Evolutionary conservation across 2,113 vertebrate species (phyloP).

Genomic region (Gopherus flavomarginatus): DNA sequence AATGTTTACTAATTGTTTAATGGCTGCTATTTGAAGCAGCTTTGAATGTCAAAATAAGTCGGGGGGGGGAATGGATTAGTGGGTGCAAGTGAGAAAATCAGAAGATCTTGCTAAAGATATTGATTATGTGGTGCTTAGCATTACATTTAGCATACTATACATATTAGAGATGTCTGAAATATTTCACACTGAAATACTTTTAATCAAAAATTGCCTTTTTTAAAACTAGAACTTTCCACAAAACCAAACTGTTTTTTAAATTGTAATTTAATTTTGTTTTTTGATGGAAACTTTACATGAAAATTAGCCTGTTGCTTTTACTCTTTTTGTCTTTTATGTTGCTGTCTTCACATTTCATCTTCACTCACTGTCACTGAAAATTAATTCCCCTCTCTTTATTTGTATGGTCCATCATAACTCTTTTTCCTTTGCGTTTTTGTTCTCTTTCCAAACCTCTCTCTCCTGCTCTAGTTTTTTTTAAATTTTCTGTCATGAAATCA

Average conservation of each 20-base stretch:
- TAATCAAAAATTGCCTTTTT: not conserved
- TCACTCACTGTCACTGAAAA: not conserved
- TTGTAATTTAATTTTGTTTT: not conserved
- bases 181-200: slow-evolving; percentile 3
- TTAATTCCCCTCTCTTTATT: not conserved
- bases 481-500: not conserved
- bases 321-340: not conserved
- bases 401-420: not conserved
- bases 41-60: slow-evolving; percentile 1
- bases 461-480: not conserved
- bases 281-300: not conserved
- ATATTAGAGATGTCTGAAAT: not conserved
- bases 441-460: not conserved
- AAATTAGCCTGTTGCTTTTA: not conserved
- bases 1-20: not conserved
- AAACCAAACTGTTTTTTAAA: not conserved
- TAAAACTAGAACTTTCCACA: not conserved
- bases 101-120: not conserved
- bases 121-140: not conserved
- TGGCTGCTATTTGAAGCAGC: not conserved
- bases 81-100: not conserved
- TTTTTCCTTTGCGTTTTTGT: not conserved
- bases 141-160: not conserved
- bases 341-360: not conserved
- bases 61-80: not conserved